phyloP scores from a whole-genome alignment of 1,140 invertebrate genomes.

The Proctacanthus coquilletti region DNA sequence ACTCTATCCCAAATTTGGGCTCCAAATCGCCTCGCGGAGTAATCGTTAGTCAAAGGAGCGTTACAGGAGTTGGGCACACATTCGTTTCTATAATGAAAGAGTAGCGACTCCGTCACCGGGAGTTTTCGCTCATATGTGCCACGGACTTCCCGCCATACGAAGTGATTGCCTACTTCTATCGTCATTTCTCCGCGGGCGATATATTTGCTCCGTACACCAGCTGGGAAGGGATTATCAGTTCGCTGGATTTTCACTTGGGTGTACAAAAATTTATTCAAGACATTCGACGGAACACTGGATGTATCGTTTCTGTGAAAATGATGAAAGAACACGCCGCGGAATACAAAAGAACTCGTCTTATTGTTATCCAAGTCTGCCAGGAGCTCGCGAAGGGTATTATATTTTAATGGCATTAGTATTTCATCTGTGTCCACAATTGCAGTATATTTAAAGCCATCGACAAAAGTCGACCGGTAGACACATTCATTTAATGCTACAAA shows the following conservation, averaged over 20 bases:
- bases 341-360: conserved; percentile 32
- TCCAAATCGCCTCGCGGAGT: conserved; percentile 28
- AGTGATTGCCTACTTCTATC: conserved; percentile 46
- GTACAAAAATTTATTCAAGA: conserved; percentile 28
- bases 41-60: conserved; percentile 30
- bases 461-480: conserved; percentile 34
- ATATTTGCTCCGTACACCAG: conserved; percentile 42
- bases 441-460: conserved; percentile 32
- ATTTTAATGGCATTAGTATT: conserved; percentile 39
- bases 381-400: conserved; percentile 22
- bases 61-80: conserved; percentile 33
- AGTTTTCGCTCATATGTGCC: conserved; percentile 17
- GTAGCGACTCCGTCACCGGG: conserved; percentile 18
- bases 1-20: conserved; percentile 29
- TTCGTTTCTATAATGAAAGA: conserved; percentile 26
- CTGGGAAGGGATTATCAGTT: conserved; percentile 34
- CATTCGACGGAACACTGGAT: conserved; percentile 26
- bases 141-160: conserved; percentile 34
- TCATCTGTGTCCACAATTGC: conserved; percentile 46
- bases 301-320: conserved; percentile 38
- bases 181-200: conserved; percentile 38
- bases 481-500: conserved; percentile 49
- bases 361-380: conserved; percentile 25
- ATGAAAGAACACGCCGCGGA: conserved; percentile 47
- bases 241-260: conserved; percentile 38